phyloP scores from a whole-genome alignment of 2,113 vertebrate genomes.

The Spea multiplicata region DNA sequence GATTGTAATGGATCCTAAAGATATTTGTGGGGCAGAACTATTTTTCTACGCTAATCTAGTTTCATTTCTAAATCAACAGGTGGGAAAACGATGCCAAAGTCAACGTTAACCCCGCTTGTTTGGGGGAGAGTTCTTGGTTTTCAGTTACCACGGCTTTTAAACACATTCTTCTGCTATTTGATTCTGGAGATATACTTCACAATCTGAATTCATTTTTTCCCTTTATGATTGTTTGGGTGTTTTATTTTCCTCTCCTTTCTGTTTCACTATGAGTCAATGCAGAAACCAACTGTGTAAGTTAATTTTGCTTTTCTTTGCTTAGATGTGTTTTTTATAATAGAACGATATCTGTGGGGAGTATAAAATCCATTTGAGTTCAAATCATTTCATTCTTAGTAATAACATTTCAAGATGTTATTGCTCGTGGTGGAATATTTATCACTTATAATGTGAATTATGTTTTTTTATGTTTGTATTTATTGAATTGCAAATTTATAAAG shows the following conservation, averaged over 20 bases:
- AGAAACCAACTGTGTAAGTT: slow-evolving; percentile 50
- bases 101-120: too few relatives aligned
- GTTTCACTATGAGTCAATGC: slow-evolving; percentile 3
- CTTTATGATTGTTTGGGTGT: too few relatives aligned
- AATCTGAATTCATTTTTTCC: too few relatives aligned
- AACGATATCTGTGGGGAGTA: slow-evolving; percentile 51
- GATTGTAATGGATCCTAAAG: too few relatives aligned
- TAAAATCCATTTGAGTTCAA: slow-evolving; percentile 50
- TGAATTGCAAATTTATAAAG: neutral
- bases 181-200: too few relatives aligned
- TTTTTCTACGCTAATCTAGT: too few relatives aligned
- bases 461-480: slow-evolving; percentile 2
- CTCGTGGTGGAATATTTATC: slow-evolving; percentile 46
- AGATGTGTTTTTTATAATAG: slow-evolving; percentile 55
- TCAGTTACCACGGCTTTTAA: neutral
- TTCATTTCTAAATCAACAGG: too few relatives aligned
- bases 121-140: too few relatives aligned
- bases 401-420: slow-evolving; percentile 51
- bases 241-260: too few relatives aligned
- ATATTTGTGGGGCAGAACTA: too few relatives aligned
- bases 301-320: slow-evolving; percentile 57
- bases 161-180: neutral
- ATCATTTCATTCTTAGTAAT: slow-evolving; percentile 54
- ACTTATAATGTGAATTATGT: slow-evolving; percentile 12
- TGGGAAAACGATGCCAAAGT: too few relatives aligned